phyloP scores from a whole-genome alignment of 1,140 invertebrate species.

The Drosophila gunungcola region DNA sequence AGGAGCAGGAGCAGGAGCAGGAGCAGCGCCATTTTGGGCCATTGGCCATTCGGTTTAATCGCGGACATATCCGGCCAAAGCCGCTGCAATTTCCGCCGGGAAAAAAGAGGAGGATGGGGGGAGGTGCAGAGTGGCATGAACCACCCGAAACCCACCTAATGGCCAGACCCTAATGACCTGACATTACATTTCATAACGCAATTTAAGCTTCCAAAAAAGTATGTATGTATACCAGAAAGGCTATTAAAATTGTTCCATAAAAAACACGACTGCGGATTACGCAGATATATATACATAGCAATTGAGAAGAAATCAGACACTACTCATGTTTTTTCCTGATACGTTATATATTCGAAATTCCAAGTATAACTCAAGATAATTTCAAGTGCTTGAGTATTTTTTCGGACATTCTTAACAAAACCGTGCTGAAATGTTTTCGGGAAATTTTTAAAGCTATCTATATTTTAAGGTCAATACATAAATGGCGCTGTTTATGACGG shows the following conservation, averaged over 20 bases:
- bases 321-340: neutral
- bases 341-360: neutral
- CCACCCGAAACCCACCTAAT: slow-evolving; percentile 46
- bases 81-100: slow-evolving; percentile 65
- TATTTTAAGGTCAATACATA: slow-evolving; percentile 22
- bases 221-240: slow-evolving; percentile 37
- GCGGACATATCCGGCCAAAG: slow-evolving; percentile 68
- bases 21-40: slow-evolving; percentile 30
- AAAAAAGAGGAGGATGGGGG: slow-evolving; percentile 15
- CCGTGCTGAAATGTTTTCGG: neutral
- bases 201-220: slow-evolving; percentile 61
- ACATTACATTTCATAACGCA: slow-evolving; percentile 81
- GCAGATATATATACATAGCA: slow-evolving; percentile 16
- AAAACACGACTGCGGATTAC: slow-evolving; percentile 66
- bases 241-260: slow-evolving; percentile 64
- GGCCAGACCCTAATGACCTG: slow-evolving; percentile 70
- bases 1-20: neutral
- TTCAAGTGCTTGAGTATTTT: slow-evolving; percentile 18
- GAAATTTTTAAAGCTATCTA: slow-evolving; percentile 6
- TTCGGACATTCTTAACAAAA: slow-evolving; percentile 1
- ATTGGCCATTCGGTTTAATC: slow-evolving; percentile 73
- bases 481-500: slow-evolving; percentile 23
- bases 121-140: neutral
- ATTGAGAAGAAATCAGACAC: neutral
- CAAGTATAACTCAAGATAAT: slow-evolving; percentile 16